Evolutionary conservation across 2,888 invertebrate genomes (phyloP).

Genomic region (Caenorhabditis macrosperma): DNA sequence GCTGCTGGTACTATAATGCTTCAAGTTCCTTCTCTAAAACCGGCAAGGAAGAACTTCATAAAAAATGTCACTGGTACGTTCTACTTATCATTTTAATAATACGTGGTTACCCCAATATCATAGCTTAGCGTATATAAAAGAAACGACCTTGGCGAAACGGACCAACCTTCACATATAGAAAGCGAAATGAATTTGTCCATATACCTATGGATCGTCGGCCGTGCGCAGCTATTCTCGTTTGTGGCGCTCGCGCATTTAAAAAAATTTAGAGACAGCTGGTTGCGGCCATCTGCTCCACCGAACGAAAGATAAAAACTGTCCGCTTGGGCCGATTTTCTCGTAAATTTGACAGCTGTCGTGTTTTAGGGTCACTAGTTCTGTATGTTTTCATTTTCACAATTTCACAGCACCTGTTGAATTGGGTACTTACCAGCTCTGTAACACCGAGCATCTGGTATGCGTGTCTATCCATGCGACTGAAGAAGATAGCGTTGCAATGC

Average conservation of each 20-base stretch:
- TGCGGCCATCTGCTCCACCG: conserved; percentile 30
- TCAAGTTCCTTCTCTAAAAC: conserved; percentile 20
- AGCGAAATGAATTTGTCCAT: no score
- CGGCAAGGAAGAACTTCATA: conserved; percentile 26
- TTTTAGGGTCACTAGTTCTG: neutral
- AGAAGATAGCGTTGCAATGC: neutral
- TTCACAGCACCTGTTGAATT: neutral
- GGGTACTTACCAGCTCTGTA: neutral
- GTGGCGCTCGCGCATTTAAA: neutral
- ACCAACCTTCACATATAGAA: no score
- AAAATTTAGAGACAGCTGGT: conserved; percentile 32
- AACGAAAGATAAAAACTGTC: conserved; percentile 1
- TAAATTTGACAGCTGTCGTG: conserved; percentile 17
- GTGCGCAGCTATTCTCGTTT: no score
- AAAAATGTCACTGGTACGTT: conserved; percentile 47
- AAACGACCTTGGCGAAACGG: neutral
- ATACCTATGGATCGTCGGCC: no score
- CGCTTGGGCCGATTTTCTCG: neutral
- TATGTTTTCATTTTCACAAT: conserved; percentile 1
- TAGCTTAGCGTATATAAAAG: neutral
- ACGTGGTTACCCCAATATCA: neutral
- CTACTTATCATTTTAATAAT: neutral
- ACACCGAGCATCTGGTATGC: conserved; percentile 6
- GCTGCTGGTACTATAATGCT: neutral
- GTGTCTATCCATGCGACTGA: neutral